Evolutionary conservation across 2,113 vertebrate genomes (phyloP), one percentile per base, ranked within the genome.

Genomic region (Stigmatopora argus): DNA sequence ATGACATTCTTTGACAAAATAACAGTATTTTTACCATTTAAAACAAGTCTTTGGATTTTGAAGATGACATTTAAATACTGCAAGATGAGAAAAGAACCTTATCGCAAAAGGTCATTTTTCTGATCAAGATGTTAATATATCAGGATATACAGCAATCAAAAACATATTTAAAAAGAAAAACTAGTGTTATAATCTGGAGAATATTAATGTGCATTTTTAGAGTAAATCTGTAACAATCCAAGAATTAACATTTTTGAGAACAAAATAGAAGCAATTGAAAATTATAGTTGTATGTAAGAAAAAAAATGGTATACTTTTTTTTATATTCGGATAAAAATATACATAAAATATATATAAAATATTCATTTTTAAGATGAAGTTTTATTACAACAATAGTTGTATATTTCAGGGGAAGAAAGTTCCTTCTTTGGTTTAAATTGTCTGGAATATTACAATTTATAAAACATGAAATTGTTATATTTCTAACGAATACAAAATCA

Each of bases 1-100:
- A 82, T 8, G 74, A 21, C 89, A 90, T 88, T 21, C 23, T 74
- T 78, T 21, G 35, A 17, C 15, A 5, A 44, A 23, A 46, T 13
- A 23, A 11, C 23, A 8, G 38, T 31, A 31, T 31, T 31, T 41
- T 41, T 41, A 8, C 2, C 38, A 41, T 41, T 18, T 14, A 23
- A 15, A 34, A 60, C 15, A 60, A 60, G 14, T 19, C 6, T 58
- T 26, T 14, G 14, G 1, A 41, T 41, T 41, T 41, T 35, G 18
- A 52, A 18, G 47, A 6, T 49, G 11, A n/a, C n/a, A 52, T 19
- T 18, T 18, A 31, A 31, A 7, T 19, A 52, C 38, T 41, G 38
- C 9, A 19, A 19, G n/a, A 21, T 2, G 6, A 49, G 14, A 49
- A 49, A 18, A 1, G 26, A 31, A 31, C 26, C 26, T 31, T 31